Conservation (phyloP, 2,113 vertebrate genomes). For the Pelvicachromis taeniatus region DNA sequence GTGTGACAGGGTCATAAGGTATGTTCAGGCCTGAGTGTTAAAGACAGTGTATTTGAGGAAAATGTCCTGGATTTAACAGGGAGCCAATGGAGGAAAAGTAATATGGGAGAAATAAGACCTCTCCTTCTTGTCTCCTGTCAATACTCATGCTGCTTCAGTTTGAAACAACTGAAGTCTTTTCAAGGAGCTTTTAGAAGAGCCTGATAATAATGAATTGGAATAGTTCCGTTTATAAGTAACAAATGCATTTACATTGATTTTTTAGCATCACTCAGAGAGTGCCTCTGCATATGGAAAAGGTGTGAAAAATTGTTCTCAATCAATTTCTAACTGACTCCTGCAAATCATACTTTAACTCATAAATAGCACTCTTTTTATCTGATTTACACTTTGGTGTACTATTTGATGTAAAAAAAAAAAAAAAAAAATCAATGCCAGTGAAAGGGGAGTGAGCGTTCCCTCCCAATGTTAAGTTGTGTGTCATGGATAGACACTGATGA, state of each 20-base stretch:
- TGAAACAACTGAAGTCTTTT: background rate
- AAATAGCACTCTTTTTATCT: background rate
- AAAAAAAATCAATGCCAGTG: too few species aligned
- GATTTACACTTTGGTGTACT: background rate
- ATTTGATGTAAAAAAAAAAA: background rate
- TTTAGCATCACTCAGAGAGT: background rate
- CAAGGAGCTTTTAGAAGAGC: background rate
- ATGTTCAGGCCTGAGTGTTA: background rate
- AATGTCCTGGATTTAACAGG: background rate
- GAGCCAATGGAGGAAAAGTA: background rate
- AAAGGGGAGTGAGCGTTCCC: background rate
- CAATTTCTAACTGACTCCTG: background rate
- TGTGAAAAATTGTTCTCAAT: background rate
- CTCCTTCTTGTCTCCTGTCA: background rate
- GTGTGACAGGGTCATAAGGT: background rate
- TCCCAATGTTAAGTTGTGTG: background rate
- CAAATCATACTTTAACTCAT: background rate
- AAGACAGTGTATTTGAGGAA: background rate
- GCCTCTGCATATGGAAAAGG: background rate
- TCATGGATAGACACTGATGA: background rate
- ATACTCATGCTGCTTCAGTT: background rate
- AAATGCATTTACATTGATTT: background rate
- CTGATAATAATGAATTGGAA: background rate
- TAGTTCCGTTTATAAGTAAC: background rate
- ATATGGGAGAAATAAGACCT: background rate